Conservation (phyloP, 2,888 invertebrate species). For the Platycnemis pennipes region DNA sequence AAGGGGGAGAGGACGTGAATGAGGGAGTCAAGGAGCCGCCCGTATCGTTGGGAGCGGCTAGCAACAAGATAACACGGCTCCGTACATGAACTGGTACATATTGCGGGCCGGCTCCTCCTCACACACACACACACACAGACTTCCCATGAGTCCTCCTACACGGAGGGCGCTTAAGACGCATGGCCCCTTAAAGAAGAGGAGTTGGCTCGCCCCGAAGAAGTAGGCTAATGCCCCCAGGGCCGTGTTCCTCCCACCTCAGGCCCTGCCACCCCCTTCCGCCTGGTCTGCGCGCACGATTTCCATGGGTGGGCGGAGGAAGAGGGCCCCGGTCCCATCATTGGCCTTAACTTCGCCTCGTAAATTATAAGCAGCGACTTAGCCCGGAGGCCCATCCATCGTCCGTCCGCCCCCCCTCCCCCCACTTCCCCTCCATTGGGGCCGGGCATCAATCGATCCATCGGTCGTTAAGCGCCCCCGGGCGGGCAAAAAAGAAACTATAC, state of each 20-base stretch:
- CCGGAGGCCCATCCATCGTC: slow-evolving; percentile 34
- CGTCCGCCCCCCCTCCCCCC: not conserved
- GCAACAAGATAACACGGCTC: slow-evolving; percentile 7
- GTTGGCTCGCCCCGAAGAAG: slow-evolving; percentile 3
- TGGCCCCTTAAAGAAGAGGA: not conserved
- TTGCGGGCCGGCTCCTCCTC: not conserved
- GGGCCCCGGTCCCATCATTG: not conserved
- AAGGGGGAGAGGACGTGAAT: not conserved
- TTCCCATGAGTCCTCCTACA: too few relatives aligned
- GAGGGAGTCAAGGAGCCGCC: not conserved
- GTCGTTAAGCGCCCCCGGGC: not conserved
- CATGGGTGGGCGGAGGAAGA: not conserved
- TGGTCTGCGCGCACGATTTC: not conserved
- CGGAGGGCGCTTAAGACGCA: not conserved
- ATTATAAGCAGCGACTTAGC: slow-evolving; percentile 45
- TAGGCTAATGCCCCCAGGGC: slow-evolving; percentile 7
- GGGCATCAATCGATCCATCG: slow-evolving; percentile 9
- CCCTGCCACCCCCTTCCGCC: not conserved
- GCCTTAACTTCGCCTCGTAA: slow-evolving; percentile 46
- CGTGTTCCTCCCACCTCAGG: not conserved
- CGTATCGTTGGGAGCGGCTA: not conserved
- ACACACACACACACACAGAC: too few relatives aligned
- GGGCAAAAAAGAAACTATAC: slow-evolving; percentile 29
- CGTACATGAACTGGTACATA: not conserved
- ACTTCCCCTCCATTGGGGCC: too few relatives aligned